These are phyloP conservation scores for Gymnopithys bicolor DNA, from an alignment of 2,797 vertebrate species.

Conservation along the genomic window DNA sequence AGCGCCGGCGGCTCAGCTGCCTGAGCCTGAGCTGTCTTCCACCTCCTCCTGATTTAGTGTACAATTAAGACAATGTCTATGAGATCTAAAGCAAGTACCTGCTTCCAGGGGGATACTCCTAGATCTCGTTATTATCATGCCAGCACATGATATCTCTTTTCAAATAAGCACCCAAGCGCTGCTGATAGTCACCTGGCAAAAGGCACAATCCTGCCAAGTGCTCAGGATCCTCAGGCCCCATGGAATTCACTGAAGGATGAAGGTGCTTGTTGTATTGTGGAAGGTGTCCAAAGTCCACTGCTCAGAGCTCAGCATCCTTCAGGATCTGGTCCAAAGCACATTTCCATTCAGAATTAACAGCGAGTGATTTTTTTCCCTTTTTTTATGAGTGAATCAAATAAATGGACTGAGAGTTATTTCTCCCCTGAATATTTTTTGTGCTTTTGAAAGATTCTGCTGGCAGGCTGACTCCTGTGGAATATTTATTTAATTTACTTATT, in stretches of 20 bases:
- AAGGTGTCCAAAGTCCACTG: neutral
- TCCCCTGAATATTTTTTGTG: conserved; percentile 3
- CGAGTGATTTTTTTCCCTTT: fast-evolving
- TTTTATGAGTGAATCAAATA: conserved; percentile 24
- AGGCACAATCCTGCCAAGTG: neutral
- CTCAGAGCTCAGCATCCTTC: neutral
- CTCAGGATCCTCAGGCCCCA: neutral
- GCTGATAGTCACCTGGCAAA: neutral
- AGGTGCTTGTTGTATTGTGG: neutral
- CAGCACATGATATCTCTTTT: conserved; percentile 1
- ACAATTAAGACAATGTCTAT: conserved; percentile 55
- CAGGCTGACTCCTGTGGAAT: conserved; percentile 30
- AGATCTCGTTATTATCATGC: conserved; percentile 23
- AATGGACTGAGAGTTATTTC: conserved; percentile 32
- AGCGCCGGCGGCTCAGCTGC: neutral
- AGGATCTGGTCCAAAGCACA: neutral
- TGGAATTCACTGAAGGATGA: neutral
- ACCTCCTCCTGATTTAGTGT: conserved; percentile 15
- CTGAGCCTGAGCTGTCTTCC: neutral
- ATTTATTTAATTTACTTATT: conserved; percentile 47
- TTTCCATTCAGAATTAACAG: conserved; percentile 9
- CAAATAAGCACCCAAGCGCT: neutral
- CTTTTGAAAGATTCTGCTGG: conserved; percentile 3
- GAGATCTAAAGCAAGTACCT: conserved; percentile 52
- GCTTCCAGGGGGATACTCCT: neutral